Percentiles rank a stretch among this genome's conserved stretches.
phyloP scores from a whole-genome alignment of 2,888 invertebrate species.

The Harmothoe impar region DNA sequence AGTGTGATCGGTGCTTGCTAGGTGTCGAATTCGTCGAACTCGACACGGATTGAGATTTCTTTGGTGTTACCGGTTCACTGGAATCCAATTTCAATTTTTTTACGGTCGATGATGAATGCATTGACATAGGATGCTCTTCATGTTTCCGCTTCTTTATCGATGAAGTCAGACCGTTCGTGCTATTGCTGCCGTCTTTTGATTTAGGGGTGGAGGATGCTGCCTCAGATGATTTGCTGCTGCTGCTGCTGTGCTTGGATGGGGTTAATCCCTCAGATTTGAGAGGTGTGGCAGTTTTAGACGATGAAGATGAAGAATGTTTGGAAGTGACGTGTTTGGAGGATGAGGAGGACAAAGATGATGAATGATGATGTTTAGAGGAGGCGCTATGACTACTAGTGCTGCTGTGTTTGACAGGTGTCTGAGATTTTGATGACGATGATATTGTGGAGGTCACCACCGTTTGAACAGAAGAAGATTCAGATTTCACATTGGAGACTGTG shows the following conservation, averaged over 20 bases:
- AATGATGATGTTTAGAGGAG: not conserved
- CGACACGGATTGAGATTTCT: conserved; percentile 5
- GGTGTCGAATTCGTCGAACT: conserved; percentile 15
- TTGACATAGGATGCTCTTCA: not conserved
- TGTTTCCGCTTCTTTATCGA: conserved; percentile 58
- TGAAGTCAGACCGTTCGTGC: not conserved
- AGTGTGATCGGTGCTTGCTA: conserved; percentile 18
- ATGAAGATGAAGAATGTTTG: conserved; percentile 56
- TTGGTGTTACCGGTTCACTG: not conserved
- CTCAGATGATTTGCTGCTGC: conserved; percentile 57
- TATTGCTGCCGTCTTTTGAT: conserved; percentile 40
- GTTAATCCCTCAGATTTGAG: conserved; percentile 14
- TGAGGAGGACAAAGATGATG: conserved; percentile 34
- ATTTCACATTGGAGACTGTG: not conserved
- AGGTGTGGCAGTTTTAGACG: conserved; percentile 57
- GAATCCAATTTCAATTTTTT: conserved; percentile 62
- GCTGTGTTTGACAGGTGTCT: conserved; percentile 62
- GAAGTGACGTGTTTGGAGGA: conserved; percentile 46
- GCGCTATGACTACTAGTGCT: conserved; percentile 57
- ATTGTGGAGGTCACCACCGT: not conserved
- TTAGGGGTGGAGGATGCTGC: conserved; percentile 56
- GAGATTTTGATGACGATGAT: conserved; percentile 58
- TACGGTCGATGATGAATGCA: not conserved
- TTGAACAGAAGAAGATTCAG: not conserved
- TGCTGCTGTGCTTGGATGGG: conserved; percentile 57